Evolutionary conservation across 2,113 vertebrate species (phyloP).

Genomic region (Ifrita kowaldi): DNA sequence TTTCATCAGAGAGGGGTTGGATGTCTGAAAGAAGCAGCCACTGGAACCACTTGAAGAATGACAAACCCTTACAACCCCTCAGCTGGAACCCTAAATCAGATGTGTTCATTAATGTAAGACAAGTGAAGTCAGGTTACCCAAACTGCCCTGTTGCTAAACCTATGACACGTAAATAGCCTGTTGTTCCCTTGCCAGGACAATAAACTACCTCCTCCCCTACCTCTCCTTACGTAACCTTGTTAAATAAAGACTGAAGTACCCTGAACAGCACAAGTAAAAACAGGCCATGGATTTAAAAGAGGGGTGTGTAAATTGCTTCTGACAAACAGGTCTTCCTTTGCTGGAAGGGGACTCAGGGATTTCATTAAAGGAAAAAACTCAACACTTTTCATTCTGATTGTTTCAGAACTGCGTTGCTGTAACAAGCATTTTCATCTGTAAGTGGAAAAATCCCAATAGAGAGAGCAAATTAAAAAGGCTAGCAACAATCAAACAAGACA

Average conservation of each 20-base stretch:
- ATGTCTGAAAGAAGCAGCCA: background rate
- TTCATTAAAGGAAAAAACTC: background rate
- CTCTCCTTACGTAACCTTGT: constrained; percentile 48
- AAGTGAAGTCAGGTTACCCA: constrained; percentile 38
- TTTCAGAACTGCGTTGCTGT: background rate
- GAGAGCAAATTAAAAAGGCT: background rate
- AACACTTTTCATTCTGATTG: background rate
- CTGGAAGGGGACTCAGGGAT: background rate
- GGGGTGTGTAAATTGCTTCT: constrained; percentile 45
- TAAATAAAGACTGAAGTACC: constrained; percentile 50
- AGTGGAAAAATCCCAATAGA: background rate
- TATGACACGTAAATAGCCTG: background rate
- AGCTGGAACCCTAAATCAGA: background rate
- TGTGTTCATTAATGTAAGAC: constrained; percentile 17
- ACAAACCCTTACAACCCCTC: background rate
- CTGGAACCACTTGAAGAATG: background rate
- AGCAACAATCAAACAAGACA: background rate
- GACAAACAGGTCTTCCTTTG: constrained; percentile 51
- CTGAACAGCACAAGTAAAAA: constrained; percentile 60
- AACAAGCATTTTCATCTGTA: background rate
- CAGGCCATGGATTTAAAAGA: constrained; percentile 44
- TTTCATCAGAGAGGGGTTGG: background rate
- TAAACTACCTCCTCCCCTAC: constrained; percentile 1
- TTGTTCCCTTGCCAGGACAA: constrained; percentile 27
- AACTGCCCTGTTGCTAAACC: constrained; percentile 31